These are phyloP conservation scores for Boloria euphrosyne DNA, from an alignment of 2,888 invertebrate genomes.

Conservation along the genomic window DNA sequence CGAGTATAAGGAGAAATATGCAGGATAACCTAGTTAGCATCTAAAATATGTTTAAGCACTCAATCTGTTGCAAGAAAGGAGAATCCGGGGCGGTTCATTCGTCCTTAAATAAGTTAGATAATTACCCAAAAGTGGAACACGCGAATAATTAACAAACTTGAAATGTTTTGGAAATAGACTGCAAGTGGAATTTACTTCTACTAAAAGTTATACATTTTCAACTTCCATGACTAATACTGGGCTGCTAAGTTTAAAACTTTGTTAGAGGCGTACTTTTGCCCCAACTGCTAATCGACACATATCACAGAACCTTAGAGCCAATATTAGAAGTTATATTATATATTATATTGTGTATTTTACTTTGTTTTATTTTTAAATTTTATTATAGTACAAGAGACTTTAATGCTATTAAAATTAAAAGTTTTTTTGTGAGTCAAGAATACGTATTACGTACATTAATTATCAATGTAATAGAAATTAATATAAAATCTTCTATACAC, in stretches of 20 bases:
- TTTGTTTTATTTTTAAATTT: too few species aligned
- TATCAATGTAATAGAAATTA: too few species aligned
- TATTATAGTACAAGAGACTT: too few species aligned
- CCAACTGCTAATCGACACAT: conserved; percentile 22
- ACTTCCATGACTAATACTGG: conserved; percentile 31
- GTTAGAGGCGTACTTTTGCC: conserved; percentile 29
- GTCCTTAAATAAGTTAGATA: conserved; percentile 18
- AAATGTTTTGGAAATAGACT: conserved; percentile 32
- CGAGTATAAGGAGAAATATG: background rate
- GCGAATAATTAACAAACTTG: conserved; percentile 34
- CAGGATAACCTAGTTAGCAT: background rate
- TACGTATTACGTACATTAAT: too few species aligned
- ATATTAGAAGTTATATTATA: background rate
- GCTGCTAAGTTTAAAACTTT: conserved; percentile 31
- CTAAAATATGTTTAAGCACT: background rate
- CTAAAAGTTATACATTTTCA: conserved; percentile 35
- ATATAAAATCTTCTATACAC: too few species aligned
- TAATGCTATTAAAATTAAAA: too few species aligned
- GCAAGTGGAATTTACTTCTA: conserved; percentile 35
- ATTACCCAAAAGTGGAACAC: conserved; percentile 16
- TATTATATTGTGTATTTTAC: too few species aligned
- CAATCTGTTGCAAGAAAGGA: background rate
- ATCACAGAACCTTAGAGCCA: background rate
- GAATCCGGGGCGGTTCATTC: conserved; percentile 9
- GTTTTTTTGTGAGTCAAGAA: too few species aligned